phyloP scores from a whole-genome alignment of 2,113 vertebrate species.

The Ceyx melanurus region DNA sequence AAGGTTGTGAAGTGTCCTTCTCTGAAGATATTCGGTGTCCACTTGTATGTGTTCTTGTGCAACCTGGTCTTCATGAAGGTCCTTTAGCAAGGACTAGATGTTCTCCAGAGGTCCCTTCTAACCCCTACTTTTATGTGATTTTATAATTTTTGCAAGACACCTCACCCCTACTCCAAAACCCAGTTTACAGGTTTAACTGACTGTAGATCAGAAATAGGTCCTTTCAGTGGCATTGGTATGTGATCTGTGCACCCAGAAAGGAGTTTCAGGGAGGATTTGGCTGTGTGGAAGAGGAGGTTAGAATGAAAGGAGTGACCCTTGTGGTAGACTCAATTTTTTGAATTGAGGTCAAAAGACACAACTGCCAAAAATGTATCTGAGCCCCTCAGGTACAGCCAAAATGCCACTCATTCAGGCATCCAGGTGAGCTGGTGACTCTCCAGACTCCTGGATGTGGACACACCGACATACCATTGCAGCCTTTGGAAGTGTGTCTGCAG shows the following conservation, averaged over 20 bases:
- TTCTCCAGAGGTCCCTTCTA: not conserved
- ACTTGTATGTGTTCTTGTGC: not conserved
- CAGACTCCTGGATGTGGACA: not conserved
- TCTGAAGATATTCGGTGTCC: too few relatives aligned
- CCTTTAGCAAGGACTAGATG: not conserved
- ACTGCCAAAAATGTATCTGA: not conserved
- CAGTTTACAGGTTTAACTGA: not conserved
- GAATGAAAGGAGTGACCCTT: not conserved
- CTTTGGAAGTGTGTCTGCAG: not conserved
- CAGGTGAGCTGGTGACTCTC: not conserved
- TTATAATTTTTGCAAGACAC: not conserved
- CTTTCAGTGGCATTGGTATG: not conserved
- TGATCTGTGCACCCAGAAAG: not conserved
- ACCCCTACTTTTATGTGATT: not conserved
- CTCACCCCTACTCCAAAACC: not conserved
- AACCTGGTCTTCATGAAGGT: not conserved
- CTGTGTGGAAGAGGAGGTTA: not conserved
- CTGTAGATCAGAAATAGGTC: not conserved
- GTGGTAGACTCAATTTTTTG: not conserved
- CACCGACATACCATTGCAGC: not conserved
- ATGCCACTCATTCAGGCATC: not conserved
- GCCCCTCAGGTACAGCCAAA: not conserved
- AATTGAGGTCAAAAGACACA: not conserved
- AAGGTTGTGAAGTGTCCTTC: not conserved
- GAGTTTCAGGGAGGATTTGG: not conserved